Conservation (phyloP, 2,888 invertebrate species). For the Drosophila setosimentum region DNA sequence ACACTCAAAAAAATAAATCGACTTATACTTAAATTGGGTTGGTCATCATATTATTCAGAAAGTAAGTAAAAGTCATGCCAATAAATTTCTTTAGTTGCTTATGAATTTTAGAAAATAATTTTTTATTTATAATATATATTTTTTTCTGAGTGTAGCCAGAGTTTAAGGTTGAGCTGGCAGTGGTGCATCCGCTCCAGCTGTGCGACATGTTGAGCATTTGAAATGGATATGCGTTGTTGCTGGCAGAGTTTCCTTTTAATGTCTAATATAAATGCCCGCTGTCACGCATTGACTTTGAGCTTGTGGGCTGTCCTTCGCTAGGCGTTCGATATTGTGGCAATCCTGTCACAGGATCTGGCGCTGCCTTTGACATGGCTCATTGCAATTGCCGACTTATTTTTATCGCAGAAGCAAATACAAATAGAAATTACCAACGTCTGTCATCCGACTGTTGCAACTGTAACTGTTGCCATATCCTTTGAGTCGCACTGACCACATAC, state of each 20-base stretch:
- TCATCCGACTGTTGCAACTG: constrained; percentile 8
- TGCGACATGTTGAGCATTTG: constrained; percentile 67
- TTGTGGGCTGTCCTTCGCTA: constrained; percentile 49
- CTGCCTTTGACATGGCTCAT: constrained; percentile 50
- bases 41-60: background rate
- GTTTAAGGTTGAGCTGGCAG: background rate
- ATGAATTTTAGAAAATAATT: background rate
- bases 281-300: constrained; percentile 65
- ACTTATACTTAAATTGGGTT: background rate
- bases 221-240: constrained; percentile 46
- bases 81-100: background rate
- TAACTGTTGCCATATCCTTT: constrained; percentile 33
- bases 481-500: constrained; percentile 29
- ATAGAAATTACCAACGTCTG: constrained; percentile 55
- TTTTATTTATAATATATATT: background rate
- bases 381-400: constrained; percentile 62
- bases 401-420: constrained; percentile 77
- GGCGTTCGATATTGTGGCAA: constrained; percentile 38
- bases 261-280: constrained; percentile 76
- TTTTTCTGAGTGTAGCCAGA: background rate
- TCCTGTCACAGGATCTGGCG: constrained; percentile 42
- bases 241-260: constrained; percentile 63
- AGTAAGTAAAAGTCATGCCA: no score
- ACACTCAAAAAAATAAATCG: background rate
- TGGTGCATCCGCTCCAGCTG: constrained; percentile 19